These are phyloP conservation scores for Lepidonotus clava DNA, from an alignment of 2,888 invertebrate species.

Conservation along the genomic window DNA sequence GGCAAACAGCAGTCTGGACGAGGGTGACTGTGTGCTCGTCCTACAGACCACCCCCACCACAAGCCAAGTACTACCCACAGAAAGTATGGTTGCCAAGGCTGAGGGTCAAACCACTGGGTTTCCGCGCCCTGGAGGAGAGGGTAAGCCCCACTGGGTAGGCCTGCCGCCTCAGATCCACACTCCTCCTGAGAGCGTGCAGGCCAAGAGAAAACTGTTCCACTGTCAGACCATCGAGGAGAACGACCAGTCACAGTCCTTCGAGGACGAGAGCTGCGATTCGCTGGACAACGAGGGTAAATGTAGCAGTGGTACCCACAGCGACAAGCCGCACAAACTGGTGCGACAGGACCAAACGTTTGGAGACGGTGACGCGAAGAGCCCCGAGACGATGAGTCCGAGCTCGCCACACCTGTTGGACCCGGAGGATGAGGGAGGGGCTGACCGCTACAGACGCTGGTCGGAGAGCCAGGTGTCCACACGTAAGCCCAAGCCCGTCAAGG, in stretches of 20 bases:
- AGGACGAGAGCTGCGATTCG: slow-evolving; percentile 9
- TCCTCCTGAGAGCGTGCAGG: neutral
- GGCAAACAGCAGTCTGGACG: too few relatives aligned
- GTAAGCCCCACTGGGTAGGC: neutral
- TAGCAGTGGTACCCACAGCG: too few relatives aligned
- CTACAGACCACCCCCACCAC: too few relatives aligned
- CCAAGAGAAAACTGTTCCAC: neutral
- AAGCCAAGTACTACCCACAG: too few relatives aligned
- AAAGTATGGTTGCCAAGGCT: too few relatives aligned
- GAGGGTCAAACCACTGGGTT: too few relatives aligned
- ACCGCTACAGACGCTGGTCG: neutral
- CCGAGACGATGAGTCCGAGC: neutral
- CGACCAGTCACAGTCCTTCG: neutral
- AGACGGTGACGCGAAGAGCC: neutral
- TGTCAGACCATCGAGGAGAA: slow-evolving; percentile 37
- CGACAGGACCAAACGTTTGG: neutral
- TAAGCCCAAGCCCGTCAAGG: neutral
- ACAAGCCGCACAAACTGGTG: neutral
- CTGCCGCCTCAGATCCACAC: slow-evolving; percentile 26
- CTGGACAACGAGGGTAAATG: neutral
- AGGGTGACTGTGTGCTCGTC: too few relatives aligned
- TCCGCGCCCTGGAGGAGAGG: too few relatives aligned
- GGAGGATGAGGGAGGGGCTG: neutral
- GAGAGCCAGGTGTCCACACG: slow-evolving; percentile 14
- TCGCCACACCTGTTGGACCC: neutral